phyloP scores from a whole-genome alignment of 2,113 vertebrate genomes.

The Xiphorhynchus elegans region DNA sequence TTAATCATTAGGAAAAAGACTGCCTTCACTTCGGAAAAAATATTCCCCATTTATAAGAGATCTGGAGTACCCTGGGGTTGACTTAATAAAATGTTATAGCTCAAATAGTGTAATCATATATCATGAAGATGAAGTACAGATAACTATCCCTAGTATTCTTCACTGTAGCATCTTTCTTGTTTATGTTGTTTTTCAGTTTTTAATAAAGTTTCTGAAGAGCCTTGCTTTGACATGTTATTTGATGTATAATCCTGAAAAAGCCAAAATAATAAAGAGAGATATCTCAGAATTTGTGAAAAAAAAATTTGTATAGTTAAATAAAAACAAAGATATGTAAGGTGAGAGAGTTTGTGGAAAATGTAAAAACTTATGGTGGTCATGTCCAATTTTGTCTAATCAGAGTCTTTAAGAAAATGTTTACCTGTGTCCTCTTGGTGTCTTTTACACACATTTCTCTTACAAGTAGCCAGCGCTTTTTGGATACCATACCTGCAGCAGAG shows the following conservation, averaged over 20 bases:
- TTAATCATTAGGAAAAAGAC: neutral
- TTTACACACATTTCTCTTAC: neutral
- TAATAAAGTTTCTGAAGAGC: neutral
- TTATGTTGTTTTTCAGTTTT: neutral
- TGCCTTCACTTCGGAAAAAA: neutral
- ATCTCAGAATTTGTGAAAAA: neutral
- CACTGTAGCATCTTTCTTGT: neutral
- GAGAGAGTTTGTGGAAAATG: neutral
- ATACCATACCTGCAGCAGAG: neutral
- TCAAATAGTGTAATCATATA: neutral
- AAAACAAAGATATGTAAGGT: neutral
- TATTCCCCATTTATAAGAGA: neutral
- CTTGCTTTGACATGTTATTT: neutral
- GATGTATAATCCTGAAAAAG: neutral
- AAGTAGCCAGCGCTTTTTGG: neutral
- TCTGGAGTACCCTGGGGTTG: neutral
- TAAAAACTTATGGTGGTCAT: neutral
- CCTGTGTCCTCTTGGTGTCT: neutral
- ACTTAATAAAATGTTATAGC: neutral
- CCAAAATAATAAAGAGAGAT: neutral
- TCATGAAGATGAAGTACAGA: neutral
- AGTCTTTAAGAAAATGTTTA: neutral
- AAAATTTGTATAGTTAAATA: neutral
- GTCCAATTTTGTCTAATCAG: neutral
- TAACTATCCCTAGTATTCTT: neutral